phyloP scores from a whole-genome alignment of 2,797 vertebrate genomes.

The Tragelaphus oryx region DNA sequence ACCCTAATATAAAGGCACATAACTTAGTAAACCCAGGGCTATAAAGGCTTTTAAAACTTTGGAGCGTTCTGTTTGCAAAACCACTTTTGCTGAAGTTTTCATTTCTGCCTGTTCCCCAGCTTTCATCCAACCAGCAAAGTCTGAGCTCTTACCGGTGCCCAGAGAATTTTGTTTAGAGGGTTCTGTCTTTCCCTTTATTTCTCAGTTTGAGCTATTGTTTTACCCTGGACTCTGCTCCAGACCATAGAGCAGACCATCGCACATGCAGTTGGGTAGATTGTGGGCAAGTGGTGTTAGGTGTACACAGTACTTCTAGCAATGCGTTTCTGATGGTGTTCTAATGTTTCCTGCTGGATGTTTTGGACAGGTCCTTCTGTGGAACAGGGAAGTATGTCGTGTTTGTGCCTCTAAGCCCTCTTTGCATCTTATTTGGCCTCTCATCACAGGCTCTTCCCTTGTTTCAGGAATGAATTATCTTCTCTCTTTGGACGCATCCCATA shows the following conservation, averaged over 20 bases:
- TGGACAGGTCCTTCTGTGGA: not conserved
- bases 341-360: not conserved
- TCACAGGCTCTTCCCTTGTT: not conserved
- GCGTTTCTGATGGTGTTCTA: not conserved
- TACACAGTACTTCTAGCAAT: not conserved
- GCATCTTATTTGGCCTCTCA: not conserved
- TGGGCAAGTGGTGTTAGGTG: too few species aligned
- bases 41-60: conserved; percentile 37
- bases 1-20: not conserved
- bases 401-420: not conserved
- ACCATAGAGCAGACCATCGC: not conserved
- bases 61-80: conserved; percentile 66
- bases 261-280: not conserved
- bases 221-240: conserved; percentile 38
- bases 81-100: conserved; percentile 63
- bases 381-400: not conserved
- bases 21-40: conserved; percentile 66
- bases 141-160: conserved; percentile 59
- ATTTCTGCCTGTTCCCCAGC: conserved; percentile 68
- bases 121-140: conserved; percentile 50
- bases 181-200: conserved; percentile 33
- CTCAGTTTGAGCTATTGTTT: conserved; percentile 66
- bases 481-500: not conserved
- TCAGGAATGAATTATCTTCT: not conserved
- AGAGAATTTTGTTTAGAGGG: conserved; percentile 50